Conservation (phyloP, 1,140 invertebrate species). For the Megalonaias nervosa region DNA sequence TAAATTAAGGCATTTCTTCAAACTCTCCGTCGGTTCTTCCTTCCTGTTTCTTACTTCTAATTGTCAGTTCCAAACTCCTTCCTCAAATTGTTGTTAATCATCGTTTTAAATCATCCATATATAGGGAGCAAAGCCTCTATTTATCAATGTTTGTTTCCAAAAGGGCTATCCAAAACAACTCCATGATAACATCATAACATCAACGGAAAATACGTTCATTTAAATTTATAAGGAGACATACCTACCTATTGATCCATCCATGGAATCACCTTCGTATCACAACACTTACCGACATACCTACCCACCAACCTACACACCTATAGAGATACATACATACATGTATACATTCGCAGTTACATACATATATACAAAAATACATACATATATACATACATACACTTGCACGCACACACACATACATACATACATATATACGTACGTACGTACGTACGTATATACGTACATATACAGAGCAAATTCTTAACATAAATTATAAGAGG, state of each 20-base stretch:
- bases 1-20: too few species aligned
- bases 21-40: too few species aligned
- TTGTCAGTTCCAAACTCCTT: too few species aligned
- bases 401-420: slow-evolving; percentile 13
- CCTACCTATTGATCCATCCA: not conserved
- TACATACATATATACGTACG: slow-evolving; percentile 9
- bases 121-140: too few species aligned
- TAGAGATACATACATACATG: slow-evolving; percentile 20
- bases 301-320: not conserved
- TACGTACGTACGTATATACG: slow-evolving; percentile 22
- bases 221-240: slow-evolving; percentile 13
- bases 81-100: too few species aligned
- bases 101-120: too few species aligned
- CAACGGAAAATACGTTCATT: slow-evolving; percentile 6
- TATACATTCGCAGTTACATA: not conserved
- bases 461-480: not conserved
- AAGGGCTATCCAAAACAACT: not conserved
- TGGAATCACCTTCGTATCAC: not conserved
- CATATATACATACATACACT: slow-evolving; percentile 25
- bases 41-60: too few species aligned
- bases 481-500: too few species aligned
- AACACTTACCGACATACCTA: slow-evolving; percentile 17
- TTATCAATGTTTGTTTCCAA: too few species aligned
- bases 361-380: slow-evolving; percentile 29
- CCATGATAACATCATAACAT: not conserved